Evolutionary conservation across 2,888 invertebrate genomes (phyloP).

Genomic region (Morpho achilles): DNA sequence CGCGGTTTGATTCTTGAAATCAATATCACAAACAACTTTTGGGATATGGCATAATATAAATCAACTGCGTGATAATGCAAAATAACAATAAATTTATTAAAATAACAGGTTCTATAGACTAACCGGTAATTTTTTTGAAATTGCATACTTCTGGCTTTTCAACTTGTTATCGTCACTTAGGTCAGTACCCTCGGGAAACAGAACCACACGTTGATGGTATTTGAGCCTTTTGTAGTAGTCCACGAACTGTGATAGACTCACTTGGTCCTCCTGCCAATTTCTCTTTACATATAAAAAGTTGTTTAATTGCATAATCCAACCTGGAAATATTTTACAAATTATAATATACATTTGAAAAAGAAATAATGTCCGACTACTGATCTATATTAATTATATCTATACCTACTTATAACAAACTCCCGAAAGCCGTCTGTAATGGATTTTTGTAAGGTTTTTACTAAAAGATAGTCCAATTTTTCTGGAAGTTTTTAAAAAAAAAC

Average conservation of each 20-base stretch:
- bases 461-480: no score
- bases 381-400: no score
- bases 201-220: conserved; percentile 84
- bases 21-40: no score
- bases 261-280: conserved; percentile 88
- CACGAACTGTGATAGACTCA: conserved; percentile 82
- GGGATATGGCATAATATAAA: no score
- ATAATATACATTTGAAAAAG: not conserved
- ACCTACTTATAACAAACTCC: no score
- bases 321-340: conserved; percentile 49
- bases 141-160: conserved; percentile 86
- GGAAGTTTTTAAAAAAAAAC: no score
- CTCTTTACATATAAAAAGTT: conserved; percentile 91
- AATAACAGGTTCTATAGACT: conserved; percentile 16
- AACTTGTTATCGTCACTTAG: conserved; percentile 83
- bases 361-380: not conserved
- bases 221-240: conserved; percentile 84
- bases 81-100: not conserved
- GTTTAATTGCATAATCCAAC: conserved; percentile 93
- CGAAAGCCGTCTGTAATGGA: no score
- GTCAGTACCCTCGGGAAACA: conserved; percentile 96
- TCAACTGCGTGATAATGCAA: no score
- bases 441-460: no score
- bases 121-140: conserved; percentile 82
- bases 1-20: no score